Evolutionary conservation across 2,888 invertebrate species (phyloP), one percentile per base, ranked within the genome.

Genomic region (Acronicta leporina): DNA sequence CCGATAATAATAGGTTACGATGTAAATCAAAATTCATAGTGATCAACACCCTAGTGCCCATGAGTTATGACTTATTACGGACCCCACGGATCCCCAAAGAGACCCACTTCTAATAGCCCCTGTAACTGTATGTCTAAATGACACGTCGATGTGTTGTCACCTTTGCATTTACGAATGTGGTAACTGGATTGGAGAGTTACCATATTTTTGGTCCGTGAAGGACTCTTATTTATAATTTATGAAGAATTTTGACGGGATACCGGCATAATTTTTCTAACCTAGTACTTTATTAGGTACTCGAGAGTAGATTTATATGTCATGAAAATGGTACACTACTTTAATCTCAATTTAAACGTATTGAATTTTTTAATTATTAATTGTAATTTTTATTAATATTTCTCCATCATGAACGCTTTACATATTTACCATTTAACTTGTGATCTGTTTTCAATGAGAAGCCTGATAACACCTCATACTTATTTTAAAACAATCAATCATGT

Each of bases 31-130:
- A 84, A 87, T 85, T 85, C 87, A 86, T 84, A 84, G 85, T 87
- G 85, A 88, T 80, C 35, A 56, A 73, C 84, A 86, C 88, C 91
- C 90, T 82, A 85, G 79, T 85, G 86, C 85, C 45, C 84, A 89
- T 93, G 92, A 94, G 83, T 92, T 93, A 94, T 92, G 91, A 92
- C 88, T 89, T 91, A 89, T 92, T 86, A 89, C 84, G 80, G 70
- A 75, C 71, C 60, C 59, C 57, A 53, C 57, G 62, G 58, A 65
- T 43, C 86, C 84, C 83, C 77, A 73, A 33, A 74, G 68, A 78
- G 83, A 76, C 73, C 82, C 84, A 89, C 89, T 88, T 84, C 81
- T 83, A 83, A 88, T 86, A 86, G 89, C 90, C 91, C 90, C 88
- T 85, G 87, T 86, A 75, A 78, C 88, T 86, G 87, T 86, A 75